Evolutionary conservation across 2,797 vertebrate genomes (phyloP), one percentile per base, ranked within the genome.

Genomic region (Choloepus didactylus): DNA sequence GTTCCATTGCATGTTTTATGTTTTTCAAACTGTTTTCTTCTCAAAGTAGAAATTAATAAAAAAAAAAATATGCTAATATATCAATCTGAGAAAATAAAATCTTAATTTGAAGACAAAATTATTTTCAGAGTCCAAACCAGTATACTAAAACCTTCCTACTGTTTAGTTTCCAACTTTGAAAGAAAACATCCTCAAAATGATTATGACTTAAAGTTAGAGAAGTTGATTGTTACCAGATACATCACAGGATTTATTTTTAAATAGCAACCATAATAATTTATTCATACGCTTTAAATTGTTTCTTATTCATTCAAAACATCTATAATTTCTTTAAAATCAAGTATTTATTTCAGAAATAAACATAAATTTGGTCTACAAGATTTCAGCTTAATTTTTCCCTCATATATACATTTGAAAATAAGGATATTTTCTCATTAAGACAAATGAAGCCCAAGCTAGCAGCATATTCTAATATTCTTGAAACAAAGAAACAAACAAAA

Each of bases 301-400:
- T 91, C 31, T 87, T 83, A 83, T 79, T 84, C 41, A 94, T 95
- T 85, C 14, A 95, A 93, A 72, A 89, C 5, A 91, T 44, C 27
- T 51, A 59, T 11, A 59, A 16, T 89, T 96, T 82, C 67, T 86
- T 59, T 8, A 67, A 21, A 56, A 84, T 81, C 70, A 87, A 16
- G 11, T 76, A 59, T 56, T 66, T 85, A 38, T 10, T 89, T 89
- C 1, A 54, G 16, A 92, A 93, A 70, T 66, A 82, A 87, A 29
- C 69, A 35, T 35, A 83, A 77, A 51, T 94, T 95, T 69, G 38
- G 79, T 35, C 60, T n/a, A 4, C 18, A 70, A 62, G 12, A 56
- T 27, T 66, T 90, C 10, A 82, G 1, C 86, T 35, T 59, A 54
- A 51, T 92, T 70, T 35, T 81, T 92, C 79, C 87, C 46, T 88